phyloP scores from a whole-genome alignment of 2,888 invertebrate genomes.

The Iphiclides podalirius region DNA sequence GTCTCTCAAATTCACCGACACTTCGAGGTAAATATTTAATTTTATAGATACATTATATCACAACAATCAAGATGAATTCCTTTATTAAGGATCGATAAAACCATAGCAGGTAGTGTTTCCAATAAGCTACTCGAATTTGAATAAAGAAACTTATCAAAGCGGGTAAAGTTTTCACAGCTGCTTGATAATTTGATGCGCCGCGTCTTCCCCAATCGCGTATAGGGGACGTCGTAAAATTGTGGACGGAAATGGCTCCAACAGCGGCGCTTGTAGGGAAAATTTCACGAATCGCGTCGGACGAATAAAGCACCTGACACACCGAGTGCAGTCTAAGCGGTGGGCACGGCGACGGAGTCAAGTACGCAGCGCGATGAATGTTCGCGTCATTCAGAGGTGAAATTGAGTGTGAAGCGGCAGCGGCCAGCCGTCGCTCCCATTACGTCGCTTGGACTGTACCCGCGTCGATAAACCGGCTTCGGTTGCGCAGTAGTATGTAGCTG shows the following conservation, averaged over 20 bases:
- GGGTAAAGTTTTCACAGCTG: conserved; percentile 13
- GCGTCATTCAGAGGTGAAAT: conserved; percentile 80
- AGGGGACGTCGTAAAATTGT: too few species aligned
- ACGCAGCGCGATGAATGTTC: conserved; percentile 72
- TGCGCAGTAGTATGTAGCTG: conserved; percentile 48
- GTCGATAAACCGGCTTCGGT: conserved; percentile 66
- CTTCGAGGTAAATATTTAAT: neutral
- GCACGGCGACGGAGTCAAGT: conserved; percentile 47
- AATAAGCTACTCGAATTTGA: conserved; percentile 6
- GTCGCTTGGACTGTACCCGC: conserved; percentile 66
- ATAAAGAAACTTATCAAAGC: conserved; percentile 15
- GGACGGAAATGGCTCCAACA: too few species aligned
- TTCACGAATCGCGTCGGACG: conserved; percentile 1
- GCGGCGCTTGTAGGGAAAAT: too few species aligned
- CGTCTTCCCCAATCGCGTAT: too few species aligned
- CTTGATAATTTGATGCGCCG: neutral
- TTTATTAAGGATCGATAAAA: neutral
- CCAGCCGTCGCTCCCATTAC: conserved; percentile 77
- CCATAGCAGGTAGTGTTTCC: conserved; percentile 8
- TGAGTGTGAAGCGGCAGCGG: conserved; percentile 79
- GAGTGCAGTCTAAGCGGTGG: conserved; percentile 21
- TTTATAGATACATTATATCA: conserved; percentile 12
- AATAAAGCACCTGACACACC: conserved; percentile 56
- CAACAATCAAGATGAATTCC: conserved; percentile 8
- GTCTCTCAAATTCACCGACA: neutral